phyloP scores from a whole-genome alignment of 2,113 vertebrate species.

The Clarias magur region DNA sequence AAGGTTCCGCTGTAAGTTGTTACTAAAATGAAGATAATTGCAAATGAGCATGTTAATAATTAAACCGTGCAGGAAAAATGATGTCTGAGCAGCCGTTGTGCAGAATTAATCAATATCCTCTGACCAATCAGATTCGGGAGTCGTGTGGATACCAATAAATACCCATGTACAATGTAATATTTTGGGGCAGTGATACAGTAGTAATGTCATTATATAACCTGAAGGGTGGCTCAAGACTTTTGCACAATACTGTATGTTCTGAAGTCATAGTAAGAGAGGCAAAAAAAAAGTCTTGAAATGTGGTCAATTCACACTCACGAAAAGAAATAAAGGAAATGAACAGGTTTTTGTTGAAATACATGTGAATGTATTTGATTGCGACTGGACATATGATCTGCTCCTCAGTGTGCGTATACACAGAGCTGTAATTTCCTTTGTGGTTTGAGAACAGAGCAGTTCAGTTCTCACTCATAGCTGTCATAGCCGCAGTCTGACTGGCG shows the following conservation, averaged over 20 bases:
- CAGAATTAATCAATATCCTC: neutral
- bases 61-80: neutral
- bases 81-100: neutral
- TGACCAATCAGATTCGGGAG: neutral
- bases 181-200: neutral
- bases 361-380: neutral
- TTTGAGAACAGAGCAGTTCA: neutral
- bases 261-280: neutral
- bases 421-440: neutral
- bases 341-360: neutral
- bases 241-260: too few species aligned
- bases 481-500: conserved; percentile 41
- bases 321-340: neutral
- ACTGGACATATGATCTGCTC: neutral
- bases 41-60: neutral
- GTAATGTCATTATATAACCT: neutral
- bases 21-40: neutral
- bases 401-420: neutral
- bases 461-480: conserved; percentile 28
- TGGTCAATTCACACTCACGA: neutral
- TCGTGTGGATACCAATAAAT: neutral
- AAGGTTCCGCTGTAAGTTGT: neutral
- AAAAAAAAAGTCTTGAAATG: neutral
- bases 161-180: neutral
- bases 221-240: too few species aligned